Conservation (phyloP, 2,113 vertebrate genomes). For the Mesitornis unicolor region DNA sequence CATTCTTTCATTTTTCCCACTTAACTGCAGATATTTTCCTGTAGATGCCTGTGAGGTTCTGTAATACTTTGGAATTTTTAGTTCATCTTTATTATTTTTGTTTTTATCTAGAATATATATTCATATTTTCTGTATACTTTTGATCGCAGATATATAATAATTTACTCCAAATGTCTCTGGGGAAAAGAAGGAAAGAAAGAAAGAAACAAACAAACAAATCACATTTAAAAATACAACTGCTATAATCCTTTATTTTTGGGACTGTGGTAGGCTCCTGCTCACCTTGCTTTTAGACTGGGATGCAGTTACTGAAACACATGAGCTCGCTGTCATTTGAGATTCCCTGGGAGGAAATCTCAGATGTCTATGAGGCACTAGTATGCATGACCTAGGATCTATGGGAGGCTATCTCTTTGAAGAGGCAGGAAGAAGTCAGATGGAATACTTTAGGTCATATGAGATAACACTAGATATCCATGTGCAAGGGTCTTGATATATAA, state of each 20-base stretch:
- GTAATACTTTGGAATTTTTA: background rate
- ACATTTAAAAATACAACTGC: background rate
- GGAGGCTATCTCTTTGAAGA: background rate
- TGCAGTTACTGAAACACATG: background rate
- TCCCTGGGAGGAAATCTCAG: background rate
- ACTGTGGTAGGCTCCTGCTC: background rate
- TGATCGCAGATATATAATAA: background rate
- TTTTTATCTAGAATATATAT: background rate
- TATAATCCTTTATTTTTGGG: background rate
- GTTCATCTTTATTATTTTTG: background rate
- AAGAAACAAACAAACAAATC: too few relatives aligned
- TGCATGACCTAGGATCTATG: background rate
- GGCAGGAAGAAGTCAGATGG: accelerated
- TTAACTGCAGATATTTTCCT: background rate
- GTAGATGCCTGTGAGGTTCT: background rate
- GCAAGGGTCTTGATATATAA: background rate
- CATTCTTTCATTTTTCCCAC: background rate
- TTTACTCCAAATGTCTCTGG: background rate
- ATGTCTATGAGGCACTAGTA: background rate
- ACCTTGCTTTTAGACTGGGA: background rate
- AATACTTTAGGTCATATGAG: background rate
- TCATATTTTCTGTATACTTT: background rate
- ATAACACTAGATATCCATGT: background rate
- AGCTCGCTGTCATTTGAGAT: background rate
- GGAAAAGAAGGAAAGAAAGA: too few relatives aligned